phyloP scores from a whole-genome alignment of 2,113 vertebrate species.

The Eurystomus gularis region DNA sequence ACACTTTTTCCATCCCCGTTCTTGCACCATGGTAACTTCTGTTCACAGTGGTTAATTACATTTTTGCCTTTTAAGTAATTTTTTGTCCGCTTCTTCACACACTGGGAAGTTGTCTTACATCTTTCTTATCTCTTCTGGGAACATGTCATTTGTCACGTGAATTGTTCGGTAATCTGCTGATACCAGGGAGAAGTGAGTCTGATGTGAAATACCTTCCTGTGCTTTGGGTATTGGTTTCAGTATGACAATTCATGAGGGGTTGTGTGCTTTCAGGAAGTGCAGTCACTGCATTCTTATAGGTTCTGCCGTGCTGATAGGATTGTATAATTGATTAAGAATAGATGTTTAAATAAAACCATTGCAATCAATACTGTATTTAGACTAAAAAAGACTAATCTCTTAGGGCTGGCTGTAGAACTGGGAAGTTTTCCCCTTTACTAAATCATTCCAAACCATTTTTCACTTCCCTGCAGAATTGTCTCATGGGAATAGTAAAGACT shows the following conservation, averaged over 20 bases:
- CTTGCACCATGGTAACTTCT: fast-evolving
- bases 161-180: not conserved
- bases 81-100: not conserved
- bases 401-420: fast-evolving
- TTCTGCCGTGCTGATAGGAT: not conserved
- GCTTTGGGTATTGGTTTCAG: not conserved
- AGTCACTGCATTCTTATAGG: not conserved
- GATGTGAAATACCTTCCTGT: not conserved
- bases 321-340: not conserved
- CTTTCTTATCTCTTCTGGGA: not conserved
- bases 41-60: not conserved
- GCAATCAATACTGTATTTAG: not conserved
- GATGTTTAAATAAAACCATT: not conserved
- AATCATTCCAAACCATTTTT: not conserved
- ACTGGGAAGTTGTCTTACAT: not conserved
- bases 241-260: not conserved
- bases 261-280: not conserved
- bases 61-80: not conserved
- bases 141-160: not conserved
- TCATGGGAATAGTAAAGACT: not conserved
- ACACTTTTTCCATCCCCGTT: not conserved
- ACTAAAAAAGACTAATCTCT: not conserved
- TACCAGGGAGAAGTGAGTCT: not conserved
- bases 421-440: not conserved
- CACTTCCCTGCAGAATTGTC: not conserved